Evolutionary conservation across 1,140 invertebrate species (phyloP), one percentile per base, ranked within the genome.

Genomic region (Bombus waltoni): DNA sequence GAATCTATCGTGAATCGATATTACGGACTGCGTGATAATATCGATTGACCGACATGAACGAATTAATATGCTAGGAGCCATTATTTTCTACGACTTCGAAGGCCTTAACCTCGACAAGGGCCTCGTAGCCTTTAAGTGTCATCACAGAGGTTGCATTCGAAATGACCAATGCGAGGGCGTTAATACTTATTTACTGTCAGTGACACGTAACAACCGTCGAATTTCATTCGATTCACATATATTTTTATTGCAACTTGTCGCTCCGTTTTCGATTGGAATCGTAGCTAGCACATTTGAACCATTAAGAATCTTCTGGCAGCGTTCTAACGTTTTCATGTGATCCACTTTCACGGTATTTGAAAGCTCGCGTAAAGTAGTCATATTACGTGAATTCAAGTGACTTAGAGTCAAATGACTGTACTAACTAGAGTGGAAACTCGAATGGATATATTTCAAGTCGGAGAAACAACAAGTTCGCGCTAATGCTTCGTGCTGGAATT

Each of bases 71-170:
- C 74, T 25, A 15, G 18, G 44, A 80, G 77, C 13, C 81, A 42
- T 84, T 70, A 75, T 71, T 83, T 91, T 62, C 89, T 89, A 91
- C 88, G 82, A 85, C 80, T 84, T 32, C 42, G 72, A 87, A 91
- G 86, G 71, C 83, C 82, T 88, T 81, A 90, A 88, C 84, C 89
- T 83, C 59, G 83, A 81, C 85, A 89, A 91, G 90, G 89, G 86
- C 84, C 82, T 72, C 83, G 78, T 82, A 82, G 78, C 68, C 47
- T 85, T 73, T 83, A 59, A 86, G 74, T 62, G 35, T n/a, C 42
- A 71, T 35, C 76, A 86, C 86, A 57, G 72, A 81, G 81, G 71
- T 87, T 81, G 88, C 82, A 89, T 91, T 88, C 86, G 25, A 82
- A 91, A 88, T 87, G 53, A 84, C 28, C 40, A 35, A 22, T 22